Evolutionary conservation across 1,140 invertebrate genomes (phyloP).

Genomic region (Apis cerana): DNA sequence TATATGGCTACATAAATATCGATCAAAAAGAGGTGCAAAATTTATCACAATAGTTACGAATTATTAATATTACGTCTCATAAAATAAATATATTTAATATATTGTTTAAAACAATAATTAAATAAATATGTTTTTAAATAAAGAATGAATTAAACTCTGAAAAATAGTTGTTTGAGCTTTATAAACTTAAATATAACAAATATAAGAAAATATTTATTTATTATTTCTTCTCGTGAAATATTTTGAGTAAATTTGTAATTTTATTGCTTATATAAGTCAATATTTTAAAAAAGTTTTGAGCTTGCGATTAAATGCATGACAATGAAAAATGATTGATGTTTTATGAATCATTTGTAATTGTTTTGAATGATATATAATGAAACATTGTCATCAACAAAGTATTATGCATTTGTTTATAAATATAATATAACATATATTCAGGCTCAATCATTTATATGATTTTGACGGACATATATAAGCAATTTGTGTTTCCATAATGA

Average conservation of each 20-base stretch:
- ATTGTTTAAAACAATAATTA: not conserved
- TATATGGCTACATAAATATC: not conserved
- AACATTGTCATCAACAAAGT: not conserved
- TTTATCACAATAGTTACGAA: not conserved
- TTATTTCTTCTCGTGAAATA: not conserved
- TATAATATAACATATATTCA: not conserved
- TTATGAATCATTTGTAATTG: not conserved
- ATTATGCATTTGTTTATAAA: conserved; percentile 1
- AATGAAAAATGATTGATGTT: no score
- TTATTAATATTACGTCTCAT: not conserved
- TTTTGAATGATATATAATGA: not conserved
- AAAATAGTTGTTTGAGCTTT: not conserved
- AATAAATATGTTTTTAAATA: not conserved
- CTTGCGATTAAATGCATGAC: no score
- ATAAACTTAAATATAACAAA: not conserved
- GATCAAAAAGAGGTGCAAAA: not conserved
- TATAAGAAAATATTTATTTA: not conserved
- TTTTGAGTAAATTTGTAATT: not conserved
- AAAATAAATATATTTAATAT: no score
- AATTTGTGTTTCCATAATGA: not conserved
- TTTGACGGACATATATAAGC: conserved; percentile 1
- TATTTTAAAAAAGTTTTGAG: not conserved
- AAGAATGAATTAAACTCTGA: not conserved
- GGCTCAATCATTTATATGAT: not conserved
- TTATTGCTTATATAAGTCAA: not conserved